These are phyloP conservation scores for Eublepharis macularius DNA, from an alignment of 2,113 vertebrate species.

Conservation along the genomic window DNA sequence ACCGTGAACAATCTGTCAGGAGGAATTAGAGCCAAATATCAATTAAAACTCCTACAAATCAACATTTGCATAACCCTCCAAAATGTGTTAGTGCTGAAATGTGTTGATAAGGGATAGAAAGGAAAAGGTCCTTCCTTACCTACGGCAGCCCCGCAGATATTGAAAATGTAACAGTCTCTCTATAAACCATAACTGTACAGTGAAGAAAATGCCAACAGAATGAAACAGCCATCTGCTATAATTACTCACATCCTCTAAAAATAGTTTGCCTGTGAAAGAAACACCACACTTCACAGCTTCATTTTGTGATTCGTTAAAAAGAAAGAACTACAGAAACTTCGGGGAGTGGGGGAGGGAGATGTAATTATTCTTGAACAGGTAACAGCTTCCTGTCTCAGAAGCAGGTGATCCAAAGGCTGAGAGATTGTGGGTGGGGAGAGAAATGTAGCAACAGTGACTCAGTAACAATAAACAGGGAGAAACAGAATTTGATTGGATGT, in stretches of 20 bases:
- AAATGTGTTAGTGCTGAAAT: slow-evolving; percentile 50
- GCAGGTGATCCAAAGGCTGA: not conserved
- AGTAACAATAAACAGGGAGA: not conserved
- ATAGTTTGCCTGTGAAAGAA: slow-evolving; percentile 71
- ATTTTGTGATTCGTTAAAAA: slow-evolving; percentile 63
- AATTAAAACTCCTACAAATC: slow-evolving; percentile 51
- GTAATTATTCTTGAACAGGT: slow-evolving; percentile 20
- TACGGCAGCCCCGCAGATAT: slow-evolving; percentile 48
- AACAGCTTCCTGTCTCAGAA: slow-evolving; percentile 21
- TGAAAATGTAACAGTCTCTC: slow-evolving; percentile 68
- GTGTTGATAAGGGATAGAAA: slow-evolving; percentile 50
- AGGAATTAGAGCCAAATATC: slow-evolving; percentile 43
- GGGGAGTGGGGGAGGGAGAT: slow-evolving; percentile 37
- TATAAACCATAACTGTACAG: slow-evolving; percentile 74
- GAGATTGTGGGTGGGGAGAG: not conserved
- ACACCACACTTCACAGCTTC: slow-evolving; percentile 60
- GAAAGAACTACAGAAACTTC: slow-evolving; percentile 56
- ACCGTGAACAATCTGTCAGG: slow-evolving; percentile 42
- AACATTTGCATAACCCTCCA: slow-evolving; percentile 50
- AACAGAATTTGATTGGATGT: not conserved
- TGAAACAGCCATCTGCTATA: slow-evolving; percentile 78
- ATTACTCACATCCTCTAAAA: slow-evolving; percentile 78
- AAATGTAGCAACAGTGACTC: not conserved
- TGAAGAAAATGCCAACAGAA: slow-evolving; percentile 74
- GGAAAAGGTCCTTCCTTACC: slow-evolving; percentile 30